phyloP scores from a whole-genome alignment of 2,113 vertebrate genomes.

The Coracopsis vasa region DNA sequence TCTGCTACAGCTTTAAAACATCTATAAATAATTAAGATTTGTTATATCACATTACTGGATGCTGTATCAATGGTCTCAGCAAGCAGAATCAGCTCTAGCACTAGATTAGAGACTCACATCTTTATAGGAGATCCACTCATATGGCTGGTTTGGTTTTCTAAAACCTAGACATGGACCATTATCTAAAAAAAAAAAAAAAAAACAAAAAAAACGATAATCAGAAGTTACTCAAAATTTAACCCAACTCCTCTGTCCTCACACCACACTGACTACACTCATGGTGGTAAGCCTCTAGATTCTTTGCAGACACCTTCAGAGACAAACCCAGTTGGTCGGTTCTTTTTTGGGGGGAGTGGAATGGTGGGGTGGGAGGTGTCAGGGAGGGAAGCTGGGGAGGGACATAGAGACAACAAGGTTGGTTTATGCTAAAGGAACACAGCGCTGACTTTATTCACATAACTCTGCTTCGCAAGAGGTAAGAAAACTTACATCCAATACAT shows the following conservation, averaged over 20 bases:
- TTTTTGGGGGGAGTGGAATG: background rate
- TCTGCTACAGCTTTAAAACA: background rate
- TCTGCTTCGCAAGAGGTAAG: background rate
- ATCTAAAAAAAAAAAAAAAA: constrained; percentile 68
- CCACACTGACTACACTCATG: background rate
- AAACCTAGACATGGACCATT: constrained; percentile 91
- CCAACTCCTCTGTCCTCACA: background rate
- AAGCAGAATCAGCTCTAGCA: background rate
- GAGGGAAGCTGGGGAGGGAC: background rate
- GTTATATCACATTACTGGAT: background rate
- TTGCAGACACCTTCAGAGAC: background rate
- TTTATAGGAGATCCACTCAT: constrained; percentile 93
- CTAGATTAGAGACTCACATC: constrained; percentile 78
- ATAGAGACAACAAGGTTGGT: background rate
- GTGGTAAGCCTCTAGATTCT: background rate
- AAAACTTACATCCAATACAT: background rate
- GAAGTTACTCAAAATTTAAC: background rate
- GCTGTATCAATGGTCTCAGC: background rate
- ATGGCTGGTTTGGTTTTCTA: constrained; percentile 90
- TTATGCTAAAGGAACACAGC: background rate
- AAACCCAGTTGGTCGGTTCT: background rate
- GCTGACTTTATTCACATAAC: background rate
- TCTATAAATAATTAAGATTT: background rate
- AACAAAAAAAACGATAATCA: background rate
- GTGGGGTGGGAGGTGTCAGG: background rate